phyloP scores from a whole-genome alignment of 2,888 invertebrate genomes.

The Ecliptopera silaceata region DNA sequence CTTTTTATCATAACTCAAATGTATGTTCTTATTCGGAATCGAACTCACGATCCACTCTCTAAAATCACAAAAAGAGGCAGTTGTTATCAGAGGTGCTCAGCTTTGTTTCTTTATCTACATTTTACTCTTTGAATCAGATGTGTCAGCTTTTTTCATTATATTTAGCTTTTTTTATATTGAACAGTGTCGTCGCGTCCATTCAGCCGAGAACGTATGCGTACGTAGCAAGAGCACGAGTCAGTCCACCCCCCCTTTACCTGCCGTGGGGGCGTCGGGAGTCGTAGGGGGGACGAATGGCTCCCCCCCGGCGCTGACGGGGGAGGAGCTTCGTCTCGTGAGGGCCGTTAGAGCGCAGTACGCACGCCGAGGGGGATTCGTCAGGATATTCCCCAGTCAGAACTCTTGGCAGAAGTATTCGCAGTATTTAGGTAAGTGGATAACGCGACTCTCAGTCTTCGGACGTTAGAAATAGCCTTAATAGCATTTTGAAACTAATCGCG shows the following conservation, averaged over 20 bases:
- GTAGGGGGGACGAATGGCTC: conserved; percentile 62
- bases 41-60: too few relatives aligned
- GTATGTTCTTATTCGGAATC: too few relatives aligned
- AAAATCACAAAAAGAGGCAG: too few relatives aligned
- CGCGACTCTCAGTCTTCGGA: too few relatives aligned
- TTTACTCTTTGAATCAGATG: too few relatives aligned
- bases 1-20: too few relatives aligned
- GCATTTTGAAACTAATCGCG: too few relatives aligned
- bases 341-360: conserved; percentile 90
- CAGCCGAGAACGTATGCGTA: conserved; percentile 85
- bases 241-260: not conserved
- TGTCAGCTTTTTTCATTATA: not conserved
- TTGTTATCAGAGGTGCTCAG: too few relatives aligned
- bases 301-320: conserved; percentile 83
- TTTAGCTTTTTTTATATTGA: not conserved
- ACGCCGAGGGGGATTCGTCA: conserved; percentile 93
- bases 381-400: conserved; percentile 95
- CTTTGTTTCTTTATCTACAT: too few relatives aligned
- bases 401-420: conserved; percentile 93
- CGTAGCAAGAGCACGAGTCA: conserved; percentile 52
- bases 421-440: conserved; percentile 84
- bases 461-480: too few relatives aligned
- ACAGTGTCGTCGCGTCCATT: conserved; percentile 88
- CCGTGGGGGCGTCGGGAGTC: conserved; percentile 59
- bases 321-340: conserved; percentile 90